A percentile compares a stretch with the other conserved stretches of the same genome.
These are phyloP conservation scores for Pelodiscus sinensis DNA, from an alignment of 2,113 vertebrate genomes.

Conservation along the genomic window DNA sequence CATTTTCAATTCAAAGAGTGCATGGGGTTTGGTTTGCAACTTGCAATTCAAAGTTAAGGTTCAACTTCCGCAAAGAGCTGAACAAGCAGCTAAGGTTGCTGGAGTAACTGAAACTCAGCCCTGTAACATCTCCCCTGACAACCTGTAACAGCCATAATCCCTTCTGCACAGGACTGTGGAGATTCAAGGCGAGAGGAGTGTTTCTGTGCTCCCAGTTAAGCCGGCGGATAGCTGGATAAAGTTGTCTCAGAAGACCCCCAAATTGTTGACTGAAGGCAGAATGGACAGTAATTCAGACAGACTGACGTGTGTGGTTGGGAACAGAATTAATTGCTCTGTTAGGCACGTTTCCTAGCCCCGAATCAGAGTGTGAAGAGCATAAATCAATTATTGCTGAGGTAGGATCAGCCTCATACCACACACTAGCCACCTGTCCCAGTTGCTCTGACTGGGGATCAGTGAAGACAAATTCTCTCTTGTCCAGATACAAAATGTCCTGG, in stretches of 20 bases:
- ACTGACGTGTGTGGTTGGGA: background rate
- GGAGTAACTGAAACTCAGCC: background rate
- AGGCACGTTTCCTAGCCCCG: background rate
- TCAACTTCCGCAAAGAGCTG: conserved; percentile 2
- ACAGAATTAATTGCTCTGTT: background rate
- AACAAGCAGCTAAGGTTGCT: background rate
- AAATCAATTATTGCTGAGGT: background rate
- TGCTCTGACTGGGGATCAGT: background rate
- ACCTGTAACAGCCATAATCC: background rate
- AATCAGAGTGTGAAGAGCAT: background rate
- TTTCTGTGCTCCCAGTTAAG: background rate
- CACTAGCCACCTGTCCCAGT: too few relatives aligned
- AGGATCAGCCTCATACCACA: background rate
- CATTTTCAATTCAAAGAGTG: background rate
- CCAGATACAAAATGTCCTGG: background rate
- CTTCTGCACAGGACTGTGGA: too few relatives aligned
- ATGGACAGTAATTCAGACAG: background rate
- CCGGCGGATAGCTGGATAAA: background rate
- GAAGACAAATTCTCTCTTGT: background rate
- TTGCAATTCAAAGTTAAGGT: conserved; percentile 2
- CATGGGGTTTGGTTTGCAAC: fast-evolving
- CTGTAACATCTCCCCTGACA: background rate
- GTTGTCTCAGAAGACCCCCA: background rate
- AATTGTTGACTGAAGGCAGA: background rate
- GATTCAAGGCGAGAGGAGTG: background rate